Percentiles rank a stretch among this genome's conserved stretches.
phyloP scores from a whole-genome alignment of 2,888 invertebrate species.

The Amiota minor region DNA sequence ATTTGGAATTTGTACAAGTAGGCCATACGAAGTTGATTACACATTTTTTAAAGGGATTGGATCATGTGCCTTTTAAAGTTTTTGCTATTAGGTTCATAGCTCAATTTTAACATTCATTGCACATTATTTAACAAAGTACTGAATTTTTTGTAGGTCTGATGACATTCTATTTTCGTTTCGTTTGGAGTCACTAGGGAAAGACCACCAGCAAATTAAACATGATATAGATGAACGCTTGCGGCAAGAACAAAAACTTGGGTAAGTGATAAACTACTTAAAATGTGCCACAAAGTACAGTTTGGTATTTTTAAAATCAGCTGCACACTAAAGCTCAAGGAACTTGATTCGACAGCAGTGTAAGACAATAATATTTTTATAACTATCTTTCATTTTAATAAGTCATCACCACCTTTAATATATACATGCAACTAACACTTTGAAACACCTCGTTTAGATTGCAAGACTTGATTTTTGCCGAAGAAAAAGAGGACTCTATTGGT shows the following conservation, averaged over 20 bases:
- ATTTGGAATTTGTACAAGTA: constrained; percentile 81
- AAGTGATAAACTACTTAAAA: constrained; percentile 42
- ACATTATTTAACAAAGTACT: background rate
- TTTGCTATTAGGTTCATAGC: constrained; percentile 75
- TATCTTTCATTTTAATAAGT: background rate
- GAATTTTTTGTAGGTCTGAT: constrained; percentile 39
- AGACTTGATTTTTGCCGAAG: constrained; percentile 52
- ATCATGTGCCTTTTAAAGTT: constrained; percentile 78
- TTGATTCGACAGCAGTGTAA: constrained; percentile 59
- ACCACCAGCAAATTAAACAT: constrained; percentile 76
- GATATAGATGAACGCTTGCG: constrained; percentile 78
- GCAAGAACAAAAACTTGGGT: constrained; percentile 74
- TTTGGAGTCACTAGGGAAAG: constrained; percentile 77
- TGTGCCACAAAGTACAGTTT: background rate
- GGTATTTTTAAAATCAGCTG: constrained; percentile 44
- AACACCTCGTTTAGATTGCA: constrained; percentile 47
- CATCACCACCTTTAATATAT: too few relatives aligned
- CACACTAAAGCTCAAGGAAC: constrained; percentile 43
- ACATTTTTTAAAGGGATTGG: constrained; percentile 80
- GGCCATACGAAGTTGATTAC: constrained; percentile 78
- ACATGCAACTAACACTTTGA: background rate
- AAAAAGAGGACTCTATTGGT: constrained; percentile 55
- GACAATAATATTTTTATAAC: constrained; percentile 31
- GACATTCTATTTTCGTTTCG: constrained; percentile 77
- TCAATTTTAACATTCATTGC: background rate